These are phyloP conservation scores for Cephus cinctus DNA, from an alignment of 1,140 invertebrate genomes.

Conservation along the genomic window DNA sequence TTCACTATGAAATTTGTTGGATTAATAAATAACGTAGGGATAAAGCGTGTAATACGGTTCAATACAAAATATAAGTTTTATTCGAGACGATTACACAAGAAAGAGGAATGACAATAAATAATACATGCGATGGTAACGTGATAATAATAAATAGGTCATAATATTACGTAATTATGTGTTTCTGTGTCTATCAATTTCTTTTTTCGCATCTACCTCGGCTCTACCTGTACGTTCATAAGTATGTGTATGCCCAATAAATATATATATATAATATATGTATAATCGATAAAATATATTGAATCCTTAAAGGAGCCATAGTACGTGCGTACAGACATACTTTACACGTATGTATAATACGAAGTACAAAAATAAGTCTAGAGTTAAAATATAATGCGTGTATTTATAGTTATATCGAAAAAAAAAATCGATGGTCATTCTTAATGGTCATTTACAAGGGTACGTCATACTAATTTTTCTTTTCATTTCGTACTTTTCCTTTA, in stretches of 20 bases:
- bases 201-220: no score
- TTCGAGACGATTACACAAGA: slow-evolving; percentile 33
- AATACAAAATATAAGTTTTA: slow-evolving; percentile 29
- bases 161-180: slow-evolving; percentile 27
- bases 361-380: slow-evolving; percentile 25
- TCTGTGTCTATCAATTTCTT: no score
- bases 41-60: slow-evolving; percentile 1
- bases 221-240: no score
- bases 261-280: no score
- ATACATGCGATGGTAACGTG: slow-evolving; percentile 45
- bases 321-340: slow-evolving; percentile 9
- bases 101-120: slow-evolving; percentile 45
- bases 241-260: slow-evolving; percentile 41
- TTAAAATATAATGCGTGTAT: slow-evolving; percentile 19
- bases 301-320: neutral
- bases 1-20: no score
- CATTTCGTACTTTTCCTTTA: no score
- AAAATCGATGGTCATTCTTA: no score
- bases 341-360: slow-evolving; percentile 16
- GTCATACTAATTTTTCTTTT: no score
- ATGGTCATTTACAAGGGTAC: no score
- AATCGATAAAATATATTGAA: neutral
- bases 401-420: no score
- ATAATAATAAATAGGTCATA: slow-evolving; percentile 46
- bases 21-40: no score